Evolutionary conservation across 2,888 invertebrate species (phyloP), one percentile per base, ranked within the genome.

Genomic region (Lepidocyrtinus sp.): DNA sequence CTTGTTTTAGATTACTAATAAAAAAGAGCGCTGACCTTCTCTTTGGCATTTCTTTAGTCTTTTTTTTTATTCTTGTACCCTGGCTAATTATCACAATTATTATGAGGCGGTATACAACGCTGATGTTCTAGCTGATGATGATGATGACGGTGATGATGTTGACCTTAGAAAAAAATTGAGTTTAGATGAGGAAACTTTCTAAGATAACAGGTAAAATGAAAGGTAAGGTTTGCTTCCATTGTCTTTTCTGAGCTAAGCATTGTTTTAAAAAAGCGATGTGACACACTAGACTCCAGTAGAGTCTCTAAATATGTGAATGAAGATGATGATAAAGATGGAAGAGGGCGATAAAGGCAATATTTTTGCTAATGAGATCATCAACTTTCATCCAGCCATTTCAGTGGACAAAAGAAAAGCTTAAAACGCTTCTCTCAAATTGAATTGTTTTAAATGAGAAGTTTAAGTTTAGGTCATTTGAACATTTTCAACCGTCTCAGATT

Each of bases 281-380:
- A 5, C 50, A 12, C 50, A 1, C 2, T 2, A 50, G 2, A 12
- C n/a, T 36, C 36, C 17, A 50, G 50, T 50, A 50, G 17, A n/a
- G 2, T 17, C 50, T 15, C 50, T 50, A 50, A 50, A 50, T n/a
- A 50, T 50, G 17, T 17, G 50, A 50, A 12, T 2, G 15, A 50
- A n/a, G 50, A 50, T 50, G 50, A 50, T 50, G 50, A 50, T 50
- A 17, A 50, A 1, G 50, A 50, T 61, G n/a, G n/a, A n/a, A n/a
- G n/a, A n/a, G n/a, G 61, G 21, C 22, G 61, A 61, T 21, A 19
- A 61, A 61, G 61, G 12, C 21, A 61, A 61, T 22, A 61, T 61
- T 61, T 22, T 22, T 63, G 22, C 26, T 63, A 63, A 63, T 63
- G 63, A 63, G 63, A 63, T 63, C 50, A 12, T 50, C 50, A 50